These are phyloP conservation scores for Etheostoma cragini DNA, from an alignment of 2,113 vertebrate species.

Conservation along the genomic window DNA sequence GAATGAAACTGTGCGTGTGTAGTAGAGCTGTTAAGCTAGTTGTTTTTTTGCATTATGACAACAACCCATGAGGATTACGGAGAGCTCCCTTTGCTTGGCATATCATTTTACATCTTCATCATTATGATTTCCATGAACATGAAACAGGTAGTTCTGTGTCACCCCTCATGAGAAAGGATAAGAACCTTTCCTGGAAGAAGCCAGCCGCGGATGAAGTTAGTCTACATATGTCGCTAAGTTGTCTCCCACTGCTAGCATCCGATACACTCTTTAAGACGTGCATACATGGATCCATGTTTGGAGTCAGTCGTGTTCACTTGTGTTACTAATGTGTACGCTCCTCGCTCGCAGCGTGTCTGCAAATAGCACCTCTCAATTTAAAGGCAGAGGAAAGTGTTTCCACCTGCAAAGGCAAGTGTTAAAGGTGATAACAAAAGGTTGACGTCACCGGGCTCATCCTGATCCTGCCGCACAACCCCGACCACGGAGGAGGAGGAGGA, in stretches of 20 bases:
- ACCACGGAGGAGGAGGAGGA: constrained; percentile 61
- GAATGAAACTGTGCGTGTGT: constrained; percentile 44
- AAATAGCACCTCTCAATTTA: constrained; percentile 41
- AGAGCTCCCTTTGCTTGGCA: constrained; percentile 4
- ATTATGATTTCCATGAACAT: neutral
- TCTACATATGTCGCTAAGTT: constrained; percentile 45
- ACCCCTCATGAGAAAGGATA: constrained; percentile 1
- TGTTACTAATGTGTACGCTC: constrained; percentile 37
- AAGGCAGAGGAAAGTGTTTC: constrained; percentile 38
- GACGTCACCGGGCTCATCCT: constrained; percentile 85
- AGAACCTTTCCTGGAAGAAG: constrained; percentile 12
- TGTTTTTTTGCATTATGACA: constrained; percentile 41
- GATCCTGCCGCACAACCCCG: constrained; percentile 83
- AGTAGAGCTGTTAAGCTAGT: constrained; percentile 43
- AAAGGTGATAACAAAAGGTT: constrained; percentile 88
- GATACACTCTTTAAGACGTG: constrained; percentile 7
- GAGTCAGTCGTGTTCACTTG: constrained; percentile 13
- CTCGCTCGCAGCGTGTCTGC: constrained; percentile 33
- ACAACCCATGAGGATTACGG: constrained; percentile 27
- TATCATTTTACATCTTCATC: neutral
- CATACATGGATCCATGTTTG: constrained; percentile 18
- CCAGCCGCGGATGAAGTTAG: constrained; percentile 37
- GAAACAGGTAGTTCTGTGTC: constrained; percentile 1
- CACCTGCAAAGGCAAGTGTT: constrained; percentile 79
- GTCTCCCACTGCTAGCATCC: constrained; percentile 14